phyloP scores from a whole-genome alignment of 2,888 invertebrate species.

The Lamellibrachia columna region DNA sequence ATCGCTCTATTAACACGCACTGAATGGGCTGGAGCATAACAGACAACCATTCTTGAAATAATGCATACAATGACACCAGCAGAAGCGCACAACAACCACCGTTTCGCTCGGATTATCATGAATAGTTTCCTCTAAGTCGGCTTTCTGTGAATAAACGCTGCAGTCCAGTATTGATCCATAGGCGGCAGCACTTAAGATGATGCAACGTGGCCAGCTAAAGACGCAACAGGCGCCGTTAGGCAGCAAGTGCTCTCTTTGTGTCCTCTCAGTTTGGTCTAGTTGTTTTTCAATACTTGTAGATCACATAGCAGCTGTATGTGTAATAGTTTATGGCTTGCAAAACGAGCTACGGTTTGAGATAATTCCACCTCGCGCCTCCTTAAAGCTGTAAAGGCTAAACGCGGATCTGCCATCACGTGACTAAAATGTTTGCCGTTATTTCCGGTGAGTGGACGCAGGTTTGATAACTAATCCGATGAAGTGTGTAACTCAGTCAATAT shows the following conservation, averaged over 20 bases:
- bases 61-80: not conserved
- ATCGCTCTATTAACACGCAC: not conserved
- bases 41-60: not conserved
- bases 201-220: not conserved
- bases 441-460: not conserved
- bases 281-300: not conserved
- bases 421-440: not conserved
- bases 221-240: not conserved
- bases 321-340: not conserved
- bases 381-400: not conserved
- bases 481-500: not conserved
- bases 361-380: not conserved
- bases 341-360: not conserved
- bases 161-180: not conserved
- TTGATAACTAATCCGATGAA: not conserved
- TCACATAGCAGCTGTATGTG: not conserved
- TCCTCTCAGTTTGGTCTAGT: not conserved
- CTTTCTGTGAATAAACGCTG: not conserved
- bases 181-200: not conserved
- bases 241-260: not conserved
- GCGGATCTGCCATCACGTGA: not conserved
- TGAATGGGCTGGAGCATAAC: not conserved
- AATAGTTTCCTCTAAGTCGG: not conserved
- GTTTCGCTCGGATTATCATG: slow-evolving; percentile 16
- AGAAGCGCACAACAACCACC: not conserved